Percentiles rank a stretch among this genome's conserved stretches.
Evolutionary conservation across 1,140 invertebrate genomes (phyloP).

Genomic region (Yoshiicerus persimilis): DNA sequence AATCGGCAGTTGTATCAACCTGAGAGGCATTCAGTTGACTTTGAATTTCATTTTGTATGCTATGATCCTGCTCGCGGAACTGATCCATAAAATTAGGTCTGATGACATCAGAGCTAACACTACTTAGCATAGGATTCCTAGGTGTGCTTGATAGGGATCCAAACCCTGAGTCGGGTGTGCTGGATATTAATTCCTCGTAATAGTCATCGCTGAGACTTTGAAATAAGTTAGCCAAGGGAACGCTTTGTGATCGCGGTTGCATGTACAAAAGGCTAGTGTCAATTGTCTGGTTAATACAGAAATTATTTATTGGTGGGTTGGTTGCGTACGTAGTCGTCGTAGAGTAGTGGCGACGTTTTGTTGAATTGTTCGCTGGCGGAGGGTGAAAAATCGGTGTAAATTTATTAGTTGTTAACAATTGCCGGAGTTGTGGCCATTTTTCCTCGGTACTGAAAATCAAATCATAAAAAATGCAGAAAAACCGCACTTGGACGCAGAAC

Average conservation of each 20-base stretch:
- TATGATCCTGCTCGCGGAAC: background rate
- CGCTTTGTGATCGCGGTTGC: constrained; percentile 16
- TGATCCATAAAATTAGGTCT: background rate
- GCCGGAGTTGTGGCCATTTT: constrained; percentile 32
- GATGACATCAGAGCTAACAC: background rate
- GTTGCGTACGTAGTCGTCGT: constrained; percentile 23
- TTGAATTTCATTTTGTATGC: background rate
- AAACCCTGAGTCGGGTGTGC: constrained; percentile 26
- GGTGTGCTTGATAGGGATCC: constrained; percentile 19
- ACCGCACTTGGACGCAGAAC: no score
- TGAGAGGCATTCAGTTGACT: background rate
- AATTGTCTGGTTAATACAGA: background rate
- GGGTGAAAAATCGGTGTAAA: constrained; percentile 33
- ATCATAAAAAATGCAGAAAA: background rate
- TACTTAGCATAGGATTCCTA: constrained; percentile 29
- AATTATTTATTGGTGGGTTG: background rate
- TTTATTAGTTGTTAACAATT: constrained; percentile 24
- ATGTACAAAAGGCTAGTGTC: constrained; percentile 3
- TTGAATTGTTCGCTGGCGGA: background rate
- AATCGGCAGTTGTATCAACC: background rate
- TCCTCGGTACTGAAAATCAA: constrained; percentile 21
- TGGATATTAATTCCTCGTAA: constrained; percentile 7
- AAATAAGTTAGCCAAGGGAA: constrained; percentile 24
- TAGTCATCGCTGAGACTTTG: constrained; percentile 28
- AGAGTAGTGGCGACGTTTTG: constrained; percentile 29